These are phyloP conservation scores for Cephalotes varians DNA, from an alignment of 2,888 invertebrate species.

Conservation along the genomic window DNA sequence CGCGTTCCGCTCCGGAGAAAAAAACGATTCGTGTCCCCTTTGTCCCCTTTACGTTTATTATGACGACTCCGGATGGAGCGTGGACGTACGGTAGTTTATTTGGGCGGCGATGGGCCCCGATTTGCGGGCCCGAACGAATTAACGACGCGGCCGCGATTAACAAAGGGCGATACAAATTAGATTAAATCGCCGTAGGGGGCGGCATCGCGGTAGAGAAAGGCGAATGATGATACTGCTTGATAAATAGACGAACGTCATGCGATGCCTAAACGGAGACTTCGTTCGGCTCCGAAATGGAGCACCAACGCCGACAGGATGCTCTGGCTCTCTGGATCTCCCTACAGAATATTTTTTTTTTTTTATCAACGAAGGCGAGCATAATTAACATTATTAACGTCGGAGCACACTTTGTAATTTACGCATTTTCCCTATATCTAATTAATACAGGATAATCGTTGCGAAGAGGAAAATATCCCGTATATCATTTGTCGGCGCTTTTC, in stretches of 20 bases:
- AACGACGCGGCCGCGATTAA: constrained; percentile 83
- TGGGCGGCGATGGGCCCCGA: constrained; percentile 72
- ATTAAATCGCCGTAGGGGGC: constrained; percentile 85
- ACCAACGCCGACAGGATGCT: constrained; percentile 50
- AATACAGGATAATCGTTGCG: constrained; percentile 22
- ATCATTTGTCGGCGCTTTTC: constrained; percentile 37
- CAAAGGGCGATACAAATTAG: constrained; percentile 86
- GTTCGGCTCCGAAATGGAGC: constrained; percentile 71
- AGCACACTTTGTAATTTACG: constrained; percentile 26
- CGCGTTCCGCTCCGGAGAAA: constrained; percentile 19
- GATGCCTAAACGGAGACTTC: constrained; percentile 83
- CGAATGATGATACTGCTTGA: constrained; percentile 85
- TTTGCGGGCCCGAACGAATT: constrained; percentile 81
- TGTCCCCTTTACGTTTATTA: constrained; percentile 71
- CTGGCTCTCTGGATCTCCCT: neutral
- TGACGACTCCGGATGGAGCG: constrained; percentile 69
- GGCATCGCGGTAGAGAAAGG: constrained; percentile 82
- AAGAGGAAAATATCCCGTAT: neutral
- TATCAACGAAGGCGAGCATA: constrained; percentile 11
- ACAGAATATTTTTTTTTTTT: constrained; percentile 30
- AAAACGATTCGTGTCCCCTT: constrained; percentile 37
- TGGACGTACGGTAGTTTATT: constrained; percentile 83
- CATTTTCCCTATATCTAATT: constrained; percentile 3
- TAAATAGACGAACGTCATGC: constrained; percentile 85
- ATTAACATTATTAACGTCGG: constrained; percentile 38